Base-by-base conservation (phyloP, 2,113 vertebrate species). In the Cololabis saira region DNA sequence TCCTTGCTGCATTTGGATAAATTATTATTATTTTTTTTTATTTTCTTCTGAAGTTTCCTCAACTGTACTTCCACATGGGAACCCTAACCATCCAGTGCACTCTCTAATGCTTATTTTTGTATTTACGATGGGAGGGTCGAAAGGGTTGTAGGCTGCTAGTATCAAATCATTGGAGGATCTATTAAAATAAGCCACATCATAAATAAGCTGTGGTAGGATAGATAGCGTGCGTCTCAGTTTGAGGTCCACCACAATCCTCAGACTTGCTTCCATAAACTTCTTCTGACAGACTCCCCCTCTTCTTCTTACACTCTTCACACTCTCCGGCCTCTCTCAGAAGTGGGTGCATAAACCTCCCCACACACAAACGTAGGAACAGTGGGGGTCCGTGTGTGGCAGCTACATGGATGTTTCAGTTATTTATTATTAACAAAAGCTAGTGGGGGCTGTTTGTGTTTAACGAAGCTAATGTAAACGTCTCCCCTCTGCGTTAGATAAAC, bases 361-460 rank as follows among this genome's bases (percentile, higher is more conserved):
- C 24, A 27, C 24, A 24, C 71, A 67, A 52, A 69, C 64, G 65
- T 49, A 47, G 49, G 50, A 27, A 44, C 68, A 61, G 21, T 43
- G 59, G 58, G 49, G 74, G 69, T 79, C 61, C 21, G 19, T 13
- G 53, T 56, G 52, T 69, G 80, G 51, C 74, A 62, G 68, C 47
- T 11, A 48, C 49, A 51, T 54, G 65, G 8, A 65, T 86, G 84
- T 90, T 92, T 88, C 49, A 63, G 73, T 87, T 89, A 87, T 91
- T 88, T 90, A 88, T 90, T 84, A 90, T 91, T 80, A 92, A 90
- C 70, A 82, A 86, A 89, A 80, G 70, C 83, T 61, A 73, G 67
- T 67, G 51, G 83, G 76, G 76, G 49, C 65, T 58, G 61, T 51
- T 83, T 84, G 79, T 86, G 86, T 89, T 90, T 87, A 81, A 81